Evolutionary conservation across 2,113 vertebrate genomes (phyloP), one percentile per base, ranked within the genome.

Genomic region (Sylvietta virens): DNA sequence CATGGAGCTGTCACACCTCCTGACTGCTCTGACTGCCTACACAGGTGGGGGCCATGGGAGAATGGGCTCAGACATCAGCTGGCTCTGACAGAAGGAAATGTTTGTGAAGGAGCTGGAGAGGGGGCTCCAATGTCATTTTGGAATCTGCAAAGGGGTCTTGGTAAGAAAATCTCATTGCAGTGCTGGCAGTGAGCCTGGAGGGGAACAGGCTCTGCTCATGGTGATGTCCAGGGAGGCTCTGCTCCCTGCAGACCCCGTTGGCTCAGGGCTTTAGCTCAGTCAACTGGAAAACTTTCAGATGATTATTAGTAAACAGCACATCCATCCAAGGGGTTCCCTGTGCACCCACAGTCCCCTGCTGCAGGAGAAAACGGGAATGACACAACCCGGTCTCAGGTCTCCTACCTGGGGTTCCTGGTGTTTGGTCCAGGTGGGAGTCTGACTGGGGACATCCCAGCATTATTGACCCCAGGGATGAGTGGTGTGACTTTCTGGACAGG

Each of bases 211-310:
- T 42, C 33, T 54, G 33, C 61, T 90, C 33, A 45, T 4, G 3
- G 1, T 11, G 33, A 35, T 1, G 4, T 20, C 65, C 11, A 2
- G 70, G 30, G 51, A 86, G 18, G 13, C 28, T 62, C 56, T 60
- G 86, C 35, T 84, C 60, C 31, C 57, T 62, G 61, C 57, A 88
- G 53, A 48, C 19, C 73, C 65, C 0, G 0, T 5, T 62, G 54
- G 54, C 61, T 86, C 2, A 0, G 24, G 30, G 21, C 35, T 21
- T 48, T 7, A 53, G 39, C 66, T 70, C 73, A 77, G 78, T 57
- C 58, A 69, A 28, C 2, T 30, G 57, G 54, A 89, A 95, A 97
- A 97, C 89, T 95, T 95, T 95, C n/a, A 16, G 44, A 9, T 50
- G 17, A 13, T 76, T 40, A 39, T 30, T 50, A 74, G 28, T 15